Evolutionary conservation across 1,140 invertebrate species (phyloP).

Genomic region (Cataglyphis hispanica): DNA sequence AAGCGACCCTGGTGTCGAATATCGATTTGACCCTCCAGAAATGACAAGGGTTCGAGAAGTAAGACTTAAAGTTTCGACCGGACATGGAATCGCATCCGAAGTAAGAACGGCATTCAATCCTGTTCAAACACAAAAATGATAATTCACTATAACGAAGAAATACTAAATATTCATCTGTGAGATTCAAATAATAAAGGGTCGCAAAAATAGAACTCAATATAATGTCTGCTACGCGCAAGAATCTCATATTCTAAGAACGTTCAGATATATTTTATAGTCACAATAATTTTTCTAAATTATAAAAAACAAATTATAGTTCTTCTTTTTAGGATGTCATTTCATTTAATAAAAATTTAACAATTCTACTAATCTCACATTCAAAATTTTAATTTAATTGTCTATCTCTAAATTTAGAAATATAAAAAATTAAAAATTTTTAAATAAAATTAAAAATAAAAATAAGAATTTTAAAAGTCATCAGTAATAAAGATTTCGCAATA

Average conservation of each 20-base stretch:
- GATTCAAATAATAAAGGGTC: neutral
- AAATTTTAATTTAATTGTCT: too few species aligned
- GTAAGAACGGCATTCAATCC: neutral
- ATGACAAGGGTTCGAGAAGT: conserved; percentile 40
- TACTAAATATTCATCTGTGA: neutral
- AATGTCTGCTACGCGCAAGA: neutral
- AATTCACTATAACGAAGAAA: conserved; percentile 18
- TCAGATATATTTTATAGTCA: conserved; percentile 13
- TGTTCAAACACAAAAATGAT: neutral
- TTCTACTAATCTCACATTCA: too few species aligned
- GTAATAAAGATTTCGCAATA: neutral
- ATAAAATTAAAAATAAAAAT: too few species aligned
- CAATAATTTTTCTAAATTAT: too few species aligned
- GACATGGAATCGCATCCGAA: neutral
- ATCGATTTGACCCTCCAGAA: conserved; percentile 52
- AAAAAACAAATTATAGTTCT: too few species aligned
- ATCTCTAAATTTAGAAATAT: too few species aligned
- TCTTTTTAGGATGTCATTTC: too few species aligned
- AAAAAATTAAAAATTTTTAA: too few species aligned
- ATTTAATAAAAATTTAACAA: too few species aligned
- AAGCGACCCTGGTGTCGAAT: conserved; percentile 42
- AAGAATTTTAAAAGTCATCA: neutral
- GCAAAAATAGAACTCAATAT: neutral
- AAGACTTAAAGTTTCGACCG: conserved; percentile 50
- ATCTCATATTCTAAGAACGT: neutral